Evolutionary conservation across 2,888 invertebrate species (phyloP).

Genomic region (Ctenicera cuprea): DNA sequence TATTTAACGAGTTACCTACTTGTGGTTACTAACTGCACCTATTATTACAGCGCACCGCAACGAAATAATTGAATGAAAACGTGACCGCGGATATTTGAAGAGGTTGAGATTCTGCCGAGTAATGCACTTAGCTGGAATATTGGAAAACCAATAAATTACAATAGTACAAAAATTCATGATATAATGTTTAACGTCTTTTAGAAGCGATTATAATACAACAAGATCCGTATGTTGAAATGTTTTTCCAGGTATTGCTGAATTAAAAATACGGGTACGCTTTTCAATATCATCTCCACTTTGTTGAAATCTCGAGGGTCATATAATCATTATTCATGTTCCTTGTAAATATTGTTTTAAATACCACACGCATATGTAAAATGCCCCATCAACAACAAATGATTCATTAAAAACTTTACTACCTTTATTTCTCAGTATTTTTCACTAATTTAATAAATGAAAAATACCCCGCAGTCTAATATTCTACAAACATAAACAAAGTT

Average conservation of each 20-base stretch:
- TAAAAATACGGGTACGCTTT: too few species aligned
- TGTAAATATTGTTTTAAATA: too few species aligned
- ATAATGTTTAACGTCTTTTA: background rate
- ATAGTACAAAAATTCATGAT: background rate
- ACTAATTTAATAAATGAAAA: too few species aligned
- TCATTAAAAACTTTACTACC: too few species aligned
- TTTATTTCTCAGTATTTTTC: too few species aligned
- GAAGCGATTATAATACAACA: background rate
- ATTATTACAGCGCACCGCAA: background rate
- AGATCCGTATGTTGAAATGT: background rate
- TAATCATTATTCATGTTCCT: too few species aligned
- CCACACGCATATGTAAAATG: too few species aligned
- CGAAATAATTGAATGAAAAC: constrained; percentile 4
- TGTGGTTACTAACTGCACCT: background rate
- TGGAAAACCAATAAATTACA: constrained; percentile 9
- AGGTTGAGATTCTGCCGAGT: background rate
- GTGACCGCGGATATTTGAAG: constrained; percentile 4
- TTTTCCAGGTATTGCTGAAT: background rate
- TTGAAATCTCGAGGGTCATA: too few species aligned
- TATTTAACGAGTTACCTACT: constrained; percentile 13
- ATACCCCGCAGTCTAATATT: too few species aligned
- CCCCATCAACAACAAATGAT: too few species aligned
- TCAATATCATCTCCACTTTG: too few species aligned
- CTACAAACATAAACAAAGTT: too few species aligned
- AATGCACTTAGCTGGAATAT: background rate